Percentiles rank a stretch among this genome's conserved stretches.
Evolutionary conservation across 2,113 vertebrate genomes (phyloP).

Genomic region (Clinocottus analis): DNA sequence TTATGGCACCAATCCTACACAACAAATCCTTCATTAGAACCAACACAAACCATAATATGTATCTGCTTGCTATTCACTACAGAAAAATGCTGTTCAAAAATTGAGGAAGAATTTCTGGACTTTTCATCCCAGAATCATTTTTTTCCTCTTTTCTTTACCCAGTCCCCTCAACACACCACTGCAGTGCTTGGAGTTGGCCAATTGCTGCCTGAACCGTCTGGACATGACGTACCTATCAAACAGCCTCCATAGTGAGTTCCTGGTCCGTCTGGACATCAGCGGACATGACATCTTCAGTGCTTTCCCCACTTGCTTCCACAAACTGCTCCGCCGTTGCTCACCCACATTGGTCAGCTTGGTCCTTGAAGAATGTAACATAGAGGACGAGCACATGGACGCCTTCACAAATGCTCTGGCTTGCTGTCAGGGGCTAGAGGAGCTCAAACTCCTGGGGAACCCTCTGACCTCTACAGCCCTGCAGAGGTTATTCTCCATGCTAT

Average conservation of each 20-base stretch:
- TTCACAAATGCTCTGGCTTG: conserved; percentile 82
- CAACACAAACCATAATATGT: background rate
- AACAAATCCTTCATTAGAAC: background rate
- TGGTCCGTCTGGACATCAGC: conserved; percentile 91
- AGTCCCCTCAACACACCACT: conserved; percentile 91
- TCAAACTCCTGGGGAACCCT: conserved; percentile 93
- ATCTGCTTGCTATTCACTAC: background rate
- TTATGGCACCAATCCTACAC: background rate
- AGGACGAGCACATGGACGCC: conserved; percentile 84
- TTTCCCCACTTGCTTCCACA: conserved; percentile 87
- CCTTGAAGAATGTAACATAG: conserved; percentile 91
- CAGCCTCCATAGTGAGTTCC: conserved; percentile 86
- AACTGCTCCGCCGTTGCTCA: conserved; percentile 88
- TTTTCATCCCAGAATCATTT: background rate
- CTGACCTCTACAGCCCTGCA: conserved; percentile 83
- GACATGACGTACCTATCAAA: conserved; percentile 94
- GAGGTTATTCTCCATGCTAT: conserved; percentile 84
- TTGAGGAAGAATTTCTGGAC: background rate
- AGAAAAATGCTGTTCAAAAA: background rate
- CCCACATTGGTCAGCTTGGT: conserved; percentile 83
- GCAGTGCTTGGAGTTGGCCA: conserved; percentile 89
- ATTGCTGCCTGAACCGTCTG: conserved; percentile 87
- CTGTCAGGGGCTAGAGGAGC: conserved; percentile 86
- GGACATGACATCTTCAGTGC: conserved; percentile 86
- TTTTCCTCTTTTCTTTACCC: conserved; percentile 44